Conservation (phyloP, 2,888 invertebrate genomes). For the Geotrupes spiniger region DNA sequence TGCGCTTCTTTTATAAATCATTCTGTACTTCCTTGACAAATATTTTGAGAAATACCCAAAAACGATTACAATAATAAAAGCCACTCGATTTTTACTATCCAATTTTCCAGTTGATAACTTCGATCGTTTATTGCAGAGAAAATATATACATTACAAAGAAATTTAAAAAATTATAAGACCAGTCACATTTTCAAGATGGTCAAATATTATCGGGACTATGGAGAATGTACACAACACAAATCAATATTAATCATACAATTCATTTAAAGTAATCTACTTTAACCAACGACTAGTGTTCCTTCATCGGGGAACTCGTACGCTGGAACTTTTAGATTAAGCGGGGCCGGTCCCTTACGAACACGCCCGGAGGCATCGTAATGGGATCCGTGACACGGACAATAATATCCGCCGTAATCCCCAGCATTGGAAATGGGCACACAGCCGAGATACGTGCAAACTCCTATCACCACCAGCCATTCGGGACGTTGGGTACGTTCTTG, state of each 20-base stretch:
- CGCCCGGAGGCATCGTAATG: constrained; percentile 98
- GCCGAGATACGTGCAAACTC: constrained; percentile 96
- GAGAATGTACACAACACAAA: neutral
- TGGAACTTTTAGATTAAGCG: constrained; percentile 92
- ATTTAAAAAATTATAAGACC: too few relatives aligned
- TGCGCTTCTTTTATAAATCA: too few relatives aligned
- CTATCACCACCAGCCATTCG: constrained; percentile 91
- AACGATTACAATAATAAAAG: too few relatives aligned
- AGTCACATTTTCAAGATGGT: too few relatives aligned
- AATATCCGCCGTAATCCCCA: constrained; percentile 95
- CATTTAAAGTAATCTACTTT: constrained; percentile 37
- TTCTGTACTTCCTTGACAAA: too few relatives aligned
- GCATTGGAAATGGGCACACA: constrained; percentile 96
- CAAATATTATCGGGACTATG: too few relatives aligned
- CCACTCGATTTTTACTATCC: too few relatives aligned
- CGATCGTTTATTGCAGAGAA: too few relatives aligned
- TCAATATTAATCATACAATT: constrained; percentile 1
- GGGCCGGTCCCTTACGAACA: constrained; percentile 98
- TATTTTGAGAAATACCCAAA: too few relatives aligned
- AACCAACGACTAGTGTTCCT: constrained; percentile 72
- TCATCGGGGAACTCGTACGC: constrained; percentile 73
- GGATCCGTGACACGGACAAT: constrained; percentile 99
- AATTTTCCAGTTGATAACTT: too few relatives aligned
- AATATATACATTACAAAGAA: too few relatives aligned
- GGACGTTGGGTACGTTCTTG: constrained; percentile 75